Base-by-base conservation (phyloP, 2,113 vertebrate genomes). In the Caranx melampygus region DNA sequence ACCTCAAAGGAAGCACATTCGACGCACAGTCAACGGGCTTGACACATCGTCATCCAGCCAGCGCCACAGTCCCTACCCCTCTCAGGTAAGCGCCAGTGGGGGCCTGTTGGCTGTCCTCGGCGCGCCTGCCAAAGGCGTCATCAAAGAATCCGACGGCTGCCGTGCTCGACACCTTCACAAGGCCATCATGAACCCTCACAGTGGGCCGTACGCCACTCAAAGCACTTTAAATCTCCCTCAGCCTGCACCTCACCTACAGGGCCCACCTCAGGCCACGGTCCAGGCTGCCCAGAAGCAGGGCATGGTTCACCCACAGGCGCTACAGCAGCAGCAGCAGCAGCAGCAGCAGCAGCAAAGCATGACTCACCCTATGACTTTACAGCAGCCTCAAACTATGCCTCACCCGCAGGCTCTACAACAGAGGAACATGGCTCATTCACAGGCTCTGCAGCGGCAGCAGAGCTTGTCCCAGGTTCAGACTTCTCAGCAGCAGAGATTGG, bases 11-110 rank as follows among this genome's bases (percentile, higher is more conserved):
- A 99, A 99, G 94, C 97, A 99, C 95, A 92, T 98, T 77, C 97
- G 97, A 87, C 97, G 98, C 93, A 98, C 98, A 79, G 97, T 99
- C 88, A 99, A 99, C 96, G 98, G 98, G 84, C 96, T 99, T 8
- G 98, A 99, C 94, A 98, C 98, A 20, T 97, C 92, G 5, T 15
- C 94, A 92, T 3, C 97, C 59, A 95, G 95, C 89, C 97, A 97
- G 93, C 96, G 97, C 90, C 98, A 98, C 94, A 99, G 96, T 91
- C 97, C 97, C 21, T 98, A 98, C 93, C 97, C 97, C 0, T 94
- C 97, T 92, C 97, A 97, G 95, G 95, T 97, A 88, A 93, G 96
- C 88, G 91, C 95, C 21, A 97, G 97, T 87, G 94, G 96, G 3
- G 98, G 98, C 91, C 96, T 99, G 59, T 95, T 99, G 88, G 97